Conservation (phyloP, 2,113 vertebrate species). For the Sceloporus tristichus region DNA sequence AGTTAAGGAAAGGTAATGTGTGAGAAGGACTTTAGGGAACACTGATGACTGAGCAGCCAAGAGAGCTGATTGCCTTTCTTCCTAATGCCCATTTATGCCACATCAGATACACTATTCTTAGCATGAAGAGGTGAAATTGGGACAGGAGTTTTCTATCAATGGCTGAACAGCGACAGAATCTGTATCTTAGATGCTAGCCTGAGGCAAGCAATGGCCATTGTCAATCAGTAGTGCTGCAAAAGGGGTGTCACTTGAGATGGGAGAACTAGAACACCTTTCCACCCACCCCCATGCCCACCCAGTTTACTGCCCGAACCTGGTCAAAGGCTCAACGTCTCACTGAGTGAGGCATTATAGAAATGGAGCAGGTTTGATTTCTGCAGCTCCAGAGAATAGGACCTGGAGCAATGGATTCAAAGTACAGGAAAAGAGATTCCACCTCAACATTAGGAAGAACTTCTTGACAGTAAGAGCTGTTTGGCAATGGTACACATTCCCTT, state of each 20-base stretch:
- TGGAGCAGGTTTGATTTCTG: too few species aligned
- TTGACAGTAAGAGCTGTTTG: too few species aligned
- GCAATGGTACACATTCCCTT: too few species aligned
- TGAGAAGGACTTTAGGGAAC: not conserved
- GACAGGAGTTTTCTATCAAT: constrained; percentile 21
- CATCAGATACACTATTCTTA: not conserved
- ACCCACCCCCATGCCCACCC: not conserved
- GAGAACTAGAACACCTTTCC: not conserved
- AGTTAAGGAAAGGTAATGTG: constrained; percentile 1
- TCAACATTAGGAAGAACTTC: too few species aligned
- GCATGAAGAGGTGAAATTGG: constrained; percentile 45
- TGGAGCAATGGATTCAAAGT: too few species aligned
- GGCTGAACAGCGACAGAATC: constrained; percentile 2
- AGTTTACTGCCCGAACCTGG: too few species aligned
- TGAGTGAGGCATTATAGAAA: too few species aligned
- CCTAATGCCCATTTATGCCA: not conserved
- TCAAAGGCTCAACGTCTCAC: not conserved
- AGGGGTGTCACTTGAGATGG: not conserved
- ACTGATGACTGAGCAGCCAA: not conserved
- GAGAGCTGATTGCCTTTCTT: not conserved
- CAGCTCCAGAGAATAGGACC: too few species aligned
- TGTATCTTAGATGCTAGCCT: not conserved
- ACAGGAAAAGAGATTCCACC: too few species aligned
- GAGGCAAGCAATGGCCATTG: not conserved
- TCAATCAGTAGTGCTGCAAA: not conserved